Base-by-base conservation (phyloP, 1,140 invertebrate genomes). In the Panagrolaimus sp. region DNA sequence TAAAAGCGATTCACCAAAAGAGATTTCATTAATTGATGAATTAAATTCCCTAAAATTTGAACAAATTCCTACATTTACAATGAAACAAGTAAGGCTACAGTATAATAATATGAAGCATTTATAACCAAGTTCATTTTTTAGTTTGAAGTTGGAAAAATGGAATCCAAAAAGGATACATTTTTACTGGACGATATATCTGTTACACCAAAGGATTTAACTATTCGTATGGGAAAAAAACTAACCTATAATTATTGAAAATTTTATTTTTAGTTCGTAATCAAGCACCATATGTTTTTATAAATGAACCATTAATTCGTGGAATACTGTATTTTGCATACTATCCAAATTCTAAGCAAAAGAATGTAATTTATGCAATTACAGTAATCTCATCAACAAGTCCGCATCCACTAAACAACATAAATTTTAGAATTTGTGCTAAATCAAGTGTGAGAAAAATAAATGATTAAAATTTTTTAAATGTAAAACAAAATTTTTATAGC, bases 31-130 rank as follows among this genome's bases (percentile, higher is more conserved):
- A 26, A 58, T 58, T 28, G 52, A 58, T 14, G 52, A 58, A 12
- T 58, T 58, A 28, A 58, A 58, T 58, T 58, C 52, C 1, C 52
- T 58, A 0, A 58, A 21, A 26, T 58, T 58, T 21, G 52, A 58
- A 26, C 15, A 58, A 14, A 21, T 28, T 6, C 21, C n/a, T 17
- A 58, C 21, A 1, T 24, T 58, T 58, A 58, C 52, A 4, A 58
- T 58, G 52, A 58, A 58, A 58, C 52, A 58, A 17, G 52, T 58
- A 26, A 58, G 52, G 3, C 12, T n/a, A 4, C 7, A 52, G 14
- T 21, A 52, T 52, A n/a, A n/a, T n/a, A n/a, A 52, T 52, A 52
- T 52, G 26, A 9, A 52, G 26, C 17, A 8, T 9, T 8, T 52
- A 52, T 21, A 12, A 52, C 8, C 2, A n/a, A n/a, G n/a, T n/a